phyloP scores from a whole-genome alignment of 2,888 invertebrate species.

The Ophraella communa region DNA sequence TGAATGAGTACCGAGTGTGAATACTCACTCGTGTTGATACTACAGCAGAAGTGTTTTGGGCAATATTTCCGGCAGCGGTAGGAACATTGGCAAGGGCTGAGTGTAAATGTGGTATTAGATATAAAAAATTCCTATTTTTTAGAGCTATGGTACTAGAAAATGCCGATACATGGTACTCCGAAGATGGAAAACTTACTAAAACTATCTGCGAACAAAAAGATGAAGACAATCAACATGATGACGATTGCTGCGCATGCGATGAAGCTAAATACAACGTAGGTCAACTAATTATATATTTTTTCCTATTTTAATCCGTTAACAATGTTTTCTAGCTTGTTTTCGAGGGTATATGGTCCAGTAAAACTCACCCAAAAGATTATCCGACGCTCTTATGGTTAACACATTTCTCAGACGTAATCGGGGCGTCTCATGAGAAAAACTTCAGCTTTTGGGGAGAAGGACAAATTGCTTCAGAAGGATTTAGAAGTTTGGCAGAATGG shows the following conservation, averaged over 20 bases:
- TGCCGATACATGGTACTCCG: conserved; percentile 83
- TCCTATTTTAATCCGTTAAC: not conserved
- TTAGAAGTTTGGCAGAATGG: conserved; percentile 84
- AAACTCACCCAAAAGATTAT: conserved; percentile 96
- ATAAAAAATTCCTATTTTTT: too few relatives aligned
- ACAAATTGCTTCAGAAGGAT: conserved; percentile 84
- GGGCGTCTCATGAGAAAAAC: conserved; percentile 89
- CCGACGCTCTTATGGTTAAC: conserved; percentile 89
- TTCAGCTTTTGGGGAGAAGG: conserved; percentile 93
- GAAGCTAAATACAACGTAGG: conserved; percentile 92
- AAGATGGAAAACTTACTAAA: conserved; percentile 82
- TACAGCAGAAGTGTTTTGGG: too few relatives aligned
- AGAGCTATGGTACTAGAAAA: conserved; percentile 89
- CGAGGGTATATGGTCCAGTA: conserved; percentile 94
- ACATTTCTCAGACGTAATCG: conserved; percentile 97
- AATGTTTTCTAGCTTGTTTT: conserved; percentile 70
- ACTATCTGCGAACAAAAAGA: conserved; percentile 81
- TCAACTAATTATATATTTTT: not conserved
- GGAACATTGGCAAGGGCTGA: too few relatives aligned
- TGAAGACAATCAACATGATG: conserved; percentile 65
- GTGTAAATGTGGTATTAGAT: too few relatives aligned
- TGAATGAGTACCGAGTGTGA: too few relatives aligned
- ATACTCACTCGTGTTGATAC: too few relatives aligned
- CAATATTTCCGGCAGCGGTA: too few relatives aligned
- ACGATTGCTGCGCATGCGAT: conserved; percentile 91